Percentiles rank a stretch among this genome's conserved stretches.
Evolutionary conservation across 2,113 vertebrate species (phyloP).

Genomic region (Varanus salvator): DNA sequence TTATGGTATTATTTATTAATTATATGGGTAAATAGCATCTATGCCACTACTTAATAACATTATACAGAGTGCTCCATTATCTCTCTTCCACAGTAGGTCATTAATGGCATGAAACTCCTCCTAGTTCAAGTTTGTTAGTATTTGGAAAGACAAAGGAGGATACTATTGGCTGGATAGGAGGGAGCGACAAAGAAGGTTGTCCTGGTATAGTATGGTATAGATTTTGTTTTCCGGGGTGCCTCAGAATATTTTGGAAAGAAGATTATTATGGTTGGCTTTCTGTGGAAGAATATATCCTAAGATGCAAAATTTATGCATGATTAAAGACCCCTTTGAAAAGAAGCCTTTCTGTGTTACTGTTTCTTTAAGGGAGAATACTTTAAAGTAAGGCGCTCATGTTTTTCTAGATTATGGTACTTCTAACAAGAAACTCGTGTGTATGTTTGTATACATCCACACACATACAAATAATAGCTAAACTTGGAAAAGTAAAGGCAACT

Average conservation of each 20-base stretch:
- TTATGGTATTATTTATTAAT: conserved; percentile 74
- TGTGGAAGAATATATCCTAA: background rate
- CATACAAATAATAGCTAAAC: background rate
- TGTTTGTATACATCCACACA: background rate
- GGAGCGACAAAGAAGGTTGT: conserved; percentile 6
- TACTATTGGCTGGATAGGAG: conserved; percentile 16
- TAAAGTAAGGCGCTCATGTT: background rate
- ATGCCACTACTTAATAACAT: conserved; percentile 50
- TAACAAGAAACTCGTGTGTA: background rate
- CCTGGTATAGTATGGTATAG: background rate
- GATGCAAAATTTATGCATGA: background rate
- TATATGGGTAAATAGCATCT: conserved; percentile 51
- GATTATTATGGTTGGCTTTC: background rate
- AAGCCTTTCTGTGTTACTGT: background rate
- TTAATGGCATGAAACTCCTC: conserved; percentile 34
- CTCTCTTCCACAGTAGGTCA: conserved; percentile 32
- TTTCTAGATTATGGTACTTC: background rate
- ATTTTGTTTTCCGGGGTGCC: conserved; percentile 13
- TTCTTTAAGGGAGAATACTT: background rate
- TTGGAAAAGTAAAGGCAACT: background rate
- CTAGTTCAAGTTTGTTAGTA: background rate
- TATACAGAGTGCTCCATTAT: conserved; percentile 49
- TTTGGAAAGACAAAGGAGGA: conserved; percentile 31
- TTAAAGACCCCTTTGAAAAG: background rate
- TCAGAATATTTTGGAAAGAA: conserved; percentile 37